Evolutionary conservation across 2,888 invertebrate species (phyloP), one percentile per base, ranked within the genome.

Genomic region (Coenonympha arcania): DNA sequence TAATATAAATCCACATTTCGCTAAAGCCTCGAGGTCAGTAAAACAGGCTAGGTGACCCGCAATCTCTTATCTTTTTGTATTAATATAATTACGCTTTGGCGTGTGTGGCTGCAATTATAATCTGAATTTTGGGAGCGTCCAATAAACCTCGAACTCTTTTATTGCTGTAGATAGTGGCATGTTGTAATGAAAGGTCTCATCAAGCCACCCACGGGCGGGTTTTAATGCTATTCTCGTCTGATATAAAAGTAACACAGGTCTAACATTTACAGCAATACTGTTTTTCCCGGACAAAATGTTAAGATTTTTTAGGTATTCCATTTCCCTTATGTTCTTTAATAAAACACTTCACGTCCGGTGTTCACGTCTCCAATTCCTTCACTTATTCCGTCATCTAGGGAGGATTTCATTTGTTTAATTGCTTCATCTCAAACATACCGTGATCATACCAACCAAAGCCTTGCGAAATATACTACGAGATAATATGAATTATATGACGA

Each of bases 381-480:
- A n/a, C n/a, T n/a, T 6, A 6, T 6, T 16, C 9, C 9, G 8
- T 13, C 8, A 9, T 6, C 8, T 4, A 16, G 8, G 15, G 3
- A 13, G 11, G 16, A 3, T 9, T 26, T 26, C 8, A 1, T 13
- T 33, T 16, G 8, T 33, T 3, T 4, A 11, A 6, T 49, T 40
- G 49, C 42, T 34, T 20, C 45, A 47, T 49, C 49, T 30, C 46
- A 46, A 52, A 49, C 40, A 36, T 31, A 24, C 51, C 55, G 52
- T 59, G 55, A 58, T 55, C 50, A 28, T 52, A 34, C 43, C 28
- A 48, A 45, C 52, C 54, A 53, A 48, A 48, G 43, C 46, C 52
- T 58, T 57, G 54, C 54, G 51, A 58, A 60, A 60, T 56, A 50
- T 52, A 34, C 43, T 36, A 16, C 42, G 47, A 37, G 39, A 39